Evolutionary conservation across 2,113 vertebrate species (phyloP), one percentile per base, ranked within the genome.

Genomic region (Siphamia tubifer): DNA sequence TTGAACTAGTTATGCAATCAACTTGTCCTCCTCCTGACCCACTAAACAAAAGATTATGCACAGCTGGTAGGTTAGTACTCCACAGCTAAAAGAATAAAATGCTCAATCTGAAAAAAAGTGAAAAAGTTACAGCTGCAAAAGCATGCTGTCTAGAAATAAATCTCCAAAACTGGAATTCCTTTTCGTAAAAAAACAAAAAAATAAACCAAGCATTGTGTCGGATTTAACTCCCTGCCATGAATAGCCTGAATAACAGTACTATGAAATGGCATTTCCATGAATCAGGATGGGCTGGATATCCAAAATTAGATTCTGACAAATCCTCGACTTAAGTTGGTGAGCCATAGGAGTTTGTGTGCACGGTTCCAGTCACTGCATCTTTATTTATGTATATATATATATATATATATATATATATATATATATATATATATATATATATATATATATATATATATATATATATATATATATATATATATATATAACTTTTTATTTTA

Each of bases 271-370:
- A 28, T 15, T 66, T 73, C 57, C 52, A 6, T 66, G 72, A 85
- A 81, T 40, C 54, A 32, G 56, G 27, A 47, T 27, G 20, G 69
- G 51, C 61, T 15, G 25, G 32, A 19, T 63, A 40, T 76, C 84
- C 61, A 82, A 74, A 83, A 70, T 78, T 77, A 80, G 77, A 85
- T 25, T 6, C 31, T 31, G 36, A 55, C 54, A 71, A 81, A 74
- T 83, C 68, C 57, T 73, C 3, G 32, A 10, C 51, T 85, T 77
- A 48, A 60, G n/a, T 65, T 53, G 52, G 65, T 43, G 45, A 77
- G 39, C 68, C 19, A 20, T 28, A 52, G 24, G 9, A 30, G 47
- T 2, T 3, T 27, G 45, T 71, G 8, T 16, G 10, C 24, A 11
- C 0, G 39, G 6, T 44, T 36, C 57, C 61, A 28, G 10, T 54